A percentile compares a stretch with the other conserved stretches of the same genome.
Evolutionary conservation across 2,888 invertebrate genomes (phyloP).

Genomic region (Leptarthrus brevirostris): DNA sequence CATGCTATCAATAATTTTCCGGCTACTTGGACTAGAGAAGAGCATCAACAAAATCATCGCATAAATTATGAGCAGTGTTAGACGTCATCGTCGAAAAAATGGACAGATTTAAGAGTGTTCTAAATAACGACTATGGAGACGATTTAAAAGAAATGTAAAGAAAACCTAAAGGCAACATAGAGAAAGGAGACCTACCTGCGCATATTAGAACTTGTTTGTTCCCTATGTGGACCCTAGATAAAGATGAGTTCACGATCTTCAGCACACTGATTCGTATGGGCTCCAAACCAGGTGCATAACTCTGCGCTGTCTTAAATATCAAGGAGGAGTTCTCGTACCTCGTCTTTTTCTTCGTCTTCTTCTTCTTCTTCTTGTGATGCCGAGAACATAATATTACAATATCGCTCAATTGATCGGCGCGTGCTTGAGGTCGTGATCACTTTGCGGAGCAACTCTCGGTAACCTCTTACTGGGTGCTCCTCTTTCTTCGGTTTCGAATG

Average conservation of each 20-base stretch:
- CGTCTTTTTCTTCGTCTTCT: neutral
- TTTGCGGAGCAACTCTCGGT: slow-evolving; percentile 30
- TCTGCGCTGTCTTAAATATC: neutral
- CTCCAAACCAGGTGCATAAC: slow-evolving; percentile 8
- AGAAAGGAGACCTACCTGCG: neutral
- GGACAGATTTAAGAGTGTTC: neutral
- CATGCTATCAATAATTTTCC: neutral
- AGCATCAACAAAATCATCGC: neutral
- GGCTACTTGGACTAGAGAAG: neutral
- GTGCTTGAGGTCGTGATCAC: slow-evolving; percentile 49
- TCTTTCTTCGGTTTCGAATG: slow-evolving; percentile 15
- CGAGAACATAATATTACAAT: slow-evolving; percentile 49
- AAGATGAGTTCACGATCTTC: slow-evolving; percentile 12
- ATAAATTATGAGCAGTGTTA: neutral
- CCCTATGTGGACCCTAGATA: neutral
- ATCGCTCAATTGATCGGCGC: slow-evolving; percentile 50
- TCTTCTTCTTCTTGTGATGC: neutral
- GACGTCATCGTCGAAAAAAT: neutral
- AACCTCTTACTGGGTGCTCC: slow-evolving; percentile 18
- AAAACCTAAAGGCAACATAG: neutral
- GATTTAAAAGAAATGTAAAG: neutral
- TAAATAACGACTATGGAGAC: neutral
- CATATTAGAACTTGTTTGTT: neutral
- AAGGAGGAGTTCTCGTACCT: neutral
- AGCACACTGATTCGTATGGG: slow-evolving; percentile 1